A percentile compares a stretch with the other conserved stretches of the same genome.
phyloP scores from a whole-genome alignment of 2,113 vertebrate genomes.

The Brachypteracias leptosomus region DNA sequence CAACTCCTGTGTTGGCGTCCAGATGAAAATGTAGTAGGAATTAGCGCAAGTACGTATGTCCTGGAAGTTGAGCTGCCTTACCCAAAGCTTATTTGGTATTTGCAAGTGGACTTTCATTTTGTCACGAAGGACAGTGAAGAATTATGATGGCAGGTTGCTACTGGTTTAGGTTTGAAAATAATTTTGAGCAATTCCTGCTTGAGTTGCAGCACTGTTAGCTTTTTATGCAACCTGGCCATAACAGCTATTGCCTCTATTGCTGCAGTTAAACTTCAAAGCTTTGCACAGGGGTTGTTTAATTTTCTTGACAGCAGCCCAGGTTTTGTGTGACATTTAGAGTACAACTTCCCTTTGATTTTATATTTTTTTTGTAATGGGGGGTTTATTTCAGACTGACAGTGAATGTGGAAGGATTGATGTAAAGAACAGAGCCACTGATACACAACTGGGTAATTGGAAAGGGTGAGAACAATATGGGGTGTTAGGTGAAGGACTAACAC shows the following conservation, averaged over 20 bases:
- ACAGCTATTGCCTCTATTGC: neutral
- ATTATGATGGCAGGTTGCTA: neutral
- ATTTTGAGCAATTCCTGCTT: neutral
- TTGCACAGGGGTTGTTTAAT: neutral
- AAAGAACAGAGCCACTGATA: neutral
- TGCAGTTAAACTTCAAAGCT: neutral
- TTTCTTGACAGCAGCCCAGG: neutral
- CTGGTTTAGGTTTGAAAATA: neutral
- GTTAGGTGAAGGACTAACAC: neutral
- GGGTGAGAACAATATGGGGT: neutral
- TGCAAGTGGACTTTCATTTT: neutral
- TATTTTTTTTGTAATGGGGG: neutral
- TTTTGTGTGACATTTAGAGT: neutral
- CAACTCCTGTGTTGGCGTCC: neutral
- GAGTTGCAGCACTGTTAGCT: neutral
- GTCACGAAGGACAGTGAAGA: neutral
- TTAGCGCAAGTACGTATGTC: neutral
- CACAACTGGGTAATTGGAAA: rapidly evolving
- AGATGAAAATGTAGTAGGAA: neutral
- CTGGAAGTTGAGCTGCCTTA: neutral
- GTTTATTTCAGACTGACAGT: neutral
- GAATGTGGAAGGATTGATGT: neutral
- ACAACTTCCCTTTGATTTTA: too few relatives aligned
- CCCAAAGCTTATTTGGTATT: neutral
- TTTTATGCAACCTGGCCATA: neutral